Evolutionary conservation across 1,140 invertebrate species (phyloP), one percentile per base, ranked within the genome.

Genomic region (Bombus affinis): DNA sequence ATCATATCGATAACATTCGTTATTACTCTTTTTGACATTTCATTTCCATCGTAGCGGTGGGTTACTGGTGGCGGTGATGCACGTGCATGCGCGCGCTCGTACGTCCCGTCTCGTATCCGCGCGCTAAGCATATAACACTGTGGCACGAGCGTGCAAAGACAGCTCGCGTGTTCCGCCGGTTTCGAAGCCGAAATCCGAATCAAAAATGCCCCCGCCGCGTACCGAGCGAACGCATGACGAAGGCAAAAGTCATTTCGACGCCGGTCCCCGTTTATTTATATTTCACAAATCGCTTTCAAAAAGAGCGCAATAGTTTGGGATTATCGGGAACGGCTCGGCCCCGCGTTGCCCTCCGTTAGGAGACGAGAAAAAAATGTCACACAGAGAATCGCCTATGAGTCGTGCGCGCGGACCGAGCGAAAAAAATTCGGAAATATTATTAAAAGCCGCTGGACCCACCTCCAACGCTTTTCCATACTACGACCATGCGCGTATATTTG

Each of bases 271-370:
- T 91, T 93, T 91, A 91, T 94, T 93, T 93, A 93, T 93, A 93
- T 92, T 92, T 90, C 91, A 90, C 90, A 92, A 93, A 93, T 92
- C 89, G 88, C 89, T 93, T 92, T 93, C 85, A 88, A 94, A 92
- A 92, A 90, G 87, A 83, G 85, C 80, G 91, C 91, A 92, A 94
- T 93, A 93, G 89, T 90, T 90, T 81, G 85, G 91, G 92, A 94
- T 94, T 93, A 93, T 79, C 87, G 88, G 88, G 84, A 42, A 25
- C 28, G 32, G 57, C 57, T 42, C 53, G 75, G n/a, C 15, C 28
- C 18, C n/a, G 42, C n/a, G 28, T 12, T 25, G 59, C 35, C 28
- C 18, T 37, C 65, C 15, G 74, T 1, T 37, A 75, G 13, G 79
- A 32, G 18, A 28, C 42, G 32, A 8, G 59, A 57, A 59, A 83